Base-by-base conservation (phyloP, 2,888 invertebrate species). In the Platycheirus rosarum region DNA sequence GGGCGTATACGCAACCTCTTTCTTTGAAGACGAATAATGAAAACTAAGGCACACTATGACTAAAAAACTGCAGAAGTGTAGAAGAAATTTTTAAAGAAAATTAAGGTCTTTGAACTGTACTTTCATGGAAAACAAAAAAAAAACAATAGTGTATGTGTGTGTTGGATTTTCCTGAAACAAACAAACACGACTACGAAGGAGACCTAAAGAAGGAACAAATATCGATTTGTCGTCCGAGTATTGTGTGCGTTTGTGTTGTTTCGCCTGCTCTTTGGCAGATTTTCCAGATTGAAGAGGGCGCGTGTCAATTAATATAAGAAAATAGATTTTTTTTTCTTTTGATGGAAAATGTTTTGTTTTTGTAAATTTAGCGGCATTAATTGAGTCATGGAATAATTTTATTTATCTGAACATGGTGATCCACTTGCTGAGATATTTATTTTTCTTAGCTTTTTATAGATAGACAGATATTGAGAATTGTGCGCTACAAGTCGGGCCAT, bases 1-100 rank as follows among this genome's bases (percentile, higher is more conserved):
- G 69, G 75, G 75, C 80, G 80, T 80, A 75, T 80, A 80, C 80
- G 80, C 60, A 80, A 80, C 80, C 70, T 75, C 6, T 23, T 23
- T n/a, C 57, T 18, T n/a, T 63, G 49, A 53, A 29, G 48, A 75
- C 32, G 40, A 49, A 53, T 37, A 57, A 68, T 60, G 48, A 44
- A 71, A 70, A 65, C 70, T 70, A 70, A 70, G 66, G 65, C 66
- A 37, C 23, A 70, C 16, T 13, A 60, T 29, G 9, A 23, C 29
- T 60, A 32, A 29, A 49, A 49, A 48, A n/a, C 29, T 32, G n/a
- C n/a, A n/a, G n/a, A n/a, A n/a, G n/a, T n/a, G n/a, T n/a, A n/a
- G n/a, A n/a, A 7, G 46, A 42, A 23, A 44, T 11, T 51, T 44
- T 49, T 32, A 55, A 74, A 57, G 69, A 51, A 63, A 37, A 66